Evolutionary conservation across 2,888 invertebrate genomes (phyloP).

Genomic region (Drosophila hamatofila): DNA sequence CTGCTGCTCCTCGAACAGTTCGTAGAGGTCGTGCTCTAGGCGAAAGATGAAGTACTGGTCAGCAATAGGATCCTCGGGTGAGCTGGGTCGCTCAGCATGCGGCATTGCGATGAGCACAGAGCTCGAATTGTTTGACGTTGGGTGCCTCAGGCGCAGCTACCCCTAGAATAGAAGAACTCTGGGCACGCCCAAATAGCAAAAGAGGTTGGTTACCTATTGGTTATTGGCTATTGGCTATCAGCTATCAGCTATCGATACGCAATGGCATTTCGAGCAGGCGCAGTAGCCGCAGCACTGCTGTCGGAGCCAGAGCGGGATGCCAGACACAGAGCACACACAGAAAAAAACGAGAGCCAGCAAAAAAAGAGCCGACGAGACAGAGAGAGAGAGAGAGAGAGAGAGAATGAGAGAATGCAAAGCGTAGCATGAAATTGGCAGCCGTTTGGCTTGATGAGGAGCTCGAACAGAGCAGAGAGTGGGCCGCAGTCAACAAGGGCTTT

Average conservation of each 20-base stretch:
- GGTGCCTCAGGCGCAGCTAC: conserved; percentile 9
- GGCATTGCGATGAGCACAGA: conserved; percentile 26
- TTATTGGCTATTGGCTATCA: conserved; percentile 40
- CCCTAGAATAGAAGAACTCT: conserved; percentile 20
- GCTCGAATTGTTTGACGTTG: not conserved
- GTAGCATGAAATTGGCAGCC: conserved; percentile 71
- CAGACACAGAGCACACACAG: conserved; percentile 17
- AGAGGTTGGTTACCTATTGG: conserved; percentile 33
- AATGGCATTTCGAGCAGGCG: conserved; percentile 59
- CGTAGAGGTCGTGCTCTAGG: conserved; percentile 32
- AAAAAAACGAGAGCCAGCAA: not conserved
- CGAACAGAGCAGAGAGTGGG: not conserved
- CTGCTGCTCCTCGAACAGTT: conserved; percentile 51
- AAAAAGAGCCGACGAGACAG: conserved; percentile 4
- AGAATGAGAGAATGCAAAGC: conserved; percentile 43
- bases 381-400: conserved; percentile 7
- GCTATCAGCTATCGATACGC: conserved; percentile 26
- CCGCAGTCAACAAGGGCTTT: conserved; percentile 15
- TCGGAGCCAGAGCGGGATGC: conserved; percentile 27
- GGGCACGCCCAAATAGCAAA: conserved; percentile 11
- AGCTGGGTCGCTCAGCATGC: not conserved
- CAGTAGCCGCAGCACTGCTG: conserved; percentile 47
- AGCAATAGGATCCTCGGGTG: not conserved
- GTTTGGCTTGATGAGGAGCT: conserved; percentile 20
- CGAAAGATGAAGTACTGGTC: not conserved